Percentiles rank a stretch among this genome's conserved stretches.
These are phyloP conservation scores for Okapia johnstoni DNA, from an alignment of 2,113 vertebrate genomes.

Conservation along the genomic window DNA sequence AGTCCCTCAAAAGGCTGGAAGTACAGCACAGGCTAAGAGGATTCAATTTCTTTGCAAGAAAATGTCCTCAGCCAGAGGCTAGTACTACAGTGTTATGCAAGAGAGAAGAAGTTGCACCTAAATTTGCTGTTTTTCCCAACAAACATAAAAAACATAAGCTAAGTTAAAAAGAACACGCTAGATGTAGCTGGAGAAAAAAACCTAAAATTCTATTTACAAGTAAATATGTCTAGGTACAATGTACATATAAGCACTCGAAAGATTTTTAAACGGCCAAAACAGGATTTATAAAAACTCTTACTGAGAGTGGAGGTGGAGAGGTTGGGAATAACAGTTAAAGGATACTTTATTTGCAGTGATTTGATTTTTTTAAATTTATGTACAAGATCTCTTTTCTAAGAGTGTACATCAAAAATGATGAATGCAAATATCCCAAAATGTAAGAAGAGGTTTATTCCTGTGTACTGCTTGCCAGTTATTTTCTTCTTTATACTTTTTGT, in stretches of 20 bases:
- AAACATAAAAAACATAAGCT: not conserved
- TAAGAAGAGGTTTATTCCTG: not conserved
- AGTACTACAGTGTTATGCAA: not conserved
- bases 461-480: not conserved
- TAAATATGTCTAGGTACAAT: not conserved
- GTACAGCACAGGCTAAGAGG: not conserved
- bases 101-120: not conserved
- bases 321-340: not conserved
- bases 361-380: not conserved
- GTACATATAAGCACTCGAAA: not conserved
- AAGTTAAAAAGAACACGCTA: not conserved
- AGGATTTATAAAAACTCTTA: not conserved
- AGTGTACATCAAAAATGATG: not conserved
- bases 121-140: not conserved
- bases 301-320: not conserved
- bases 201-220: not conserved
- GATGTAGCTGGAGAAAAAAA: not conserved
- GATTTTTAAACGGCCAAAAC: not conserved
- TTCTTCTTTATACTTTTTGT: not conserved
- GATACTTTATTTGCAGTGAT: not conserved
- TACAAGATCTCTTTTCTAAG: not conserved
- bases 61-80: not conserved
- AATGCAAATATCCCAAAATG: not conserved
- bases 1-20: not conserved
- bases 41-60: not conserved